Conservation (phyloP, 2,888 invertebrate genomes). For the Desoria tigrina region DNA sequence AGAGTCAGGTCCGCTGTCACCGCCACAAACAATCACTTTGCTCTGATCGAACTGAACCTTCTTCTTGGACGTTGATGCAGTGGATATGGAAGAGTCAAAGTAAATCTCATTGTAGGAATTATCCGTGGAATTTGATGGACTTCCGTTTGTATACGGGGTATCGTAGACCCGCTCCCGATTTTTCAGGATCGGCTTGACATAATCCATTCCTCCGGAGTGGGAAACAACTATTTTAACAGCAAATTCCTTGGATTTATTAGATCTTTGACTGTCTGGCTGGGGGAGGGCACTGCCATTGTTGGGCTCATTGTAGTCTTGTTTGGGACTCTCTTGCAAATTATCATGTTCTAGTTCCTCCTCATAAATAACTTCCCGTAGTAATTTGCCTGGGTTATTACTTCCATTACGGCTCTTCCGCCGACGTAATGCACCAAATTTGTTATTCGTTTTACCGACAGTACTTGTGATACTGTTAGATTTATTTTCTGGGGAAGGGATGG, state of each 20-base stretch:
- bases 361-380: constrained; percentile 51
- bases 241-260: constrained; percentile 24
- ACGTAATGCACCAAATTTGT: constrained; percentile 49
- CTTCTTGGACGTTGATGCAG: constrained; percentile 39
- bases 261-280: background rate
- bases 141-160: constrained; percentile 21
- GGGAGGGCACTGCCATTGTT: background rate
- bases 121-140: background rate
- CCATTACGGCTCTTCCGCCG: constrained; percentile 38
- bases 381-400: constrained; percentile 36
- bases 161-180: constrained; percentile 44
- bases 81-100: constrained; percentile 39
- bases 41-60: constrained; percentile 50
- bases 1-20: constrained; percentile 29
- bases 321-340: constrained; percentile 4
- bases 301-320: background rate
- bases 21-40: constrained; percentile 44
- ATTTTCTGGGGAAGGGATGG: background rate
- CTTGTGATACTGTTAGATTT: background rate
- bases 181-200: constrained; percentile 52
- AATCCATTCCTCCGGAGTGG: constrained; percentile 27
- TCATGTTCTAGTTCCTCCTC: constrained; percentile 44
- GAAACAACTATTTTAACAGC: constrained; percentile 52
- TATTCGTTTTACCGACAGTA: background rate
- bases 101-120: constrained; percentile 31